These are phyloP conservation scores for Leptobrachium ailaonicum DNA, from an alignment of 2,113 vertebrate genomes.

Conservation along the genomic window DNA sequence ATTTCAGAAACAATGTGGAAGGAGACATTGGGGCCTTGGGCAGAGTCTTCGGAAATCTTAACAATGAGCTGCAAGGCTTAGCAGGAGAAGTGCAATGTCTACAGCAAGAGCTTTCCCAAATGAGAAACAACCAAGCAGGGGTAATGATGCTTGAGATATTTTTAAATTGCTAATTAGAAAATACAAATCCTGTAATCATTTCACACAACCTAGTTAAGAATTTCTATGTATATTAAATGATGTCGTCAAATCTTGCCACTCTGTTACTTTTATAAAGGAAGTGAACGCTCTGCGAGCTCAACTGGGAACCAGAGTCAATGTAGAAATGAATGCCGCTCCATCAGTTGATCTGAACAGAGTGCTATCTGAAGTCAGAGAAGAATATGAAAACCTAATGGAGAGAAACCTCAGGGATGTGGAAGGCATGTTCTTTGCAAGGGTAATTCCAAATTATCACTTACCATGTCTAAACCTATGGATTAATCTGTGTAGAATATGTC, in stretches of 20 bases:
- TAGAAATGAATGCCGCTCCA: conserved; percentile 61
- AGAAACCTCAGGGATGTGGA: conserved; percentile 61
- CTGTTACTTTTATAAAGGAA: conserved; percentile 16
- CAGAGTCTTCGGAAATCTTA: conserved; percentile 69
- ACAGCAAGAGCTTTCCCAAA: conserved; percentile 77
- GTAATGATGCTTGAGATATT: conserved; percentile 53
- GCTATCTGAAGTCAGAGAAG: conserved; percentile 61
- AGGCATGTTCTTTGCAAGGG: conserved; percentile 20
- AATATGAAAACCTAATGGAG: conserved; percentile 59
- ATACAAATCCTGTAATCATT: too few relatives aligned
- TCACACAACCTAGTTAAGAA: too few relatives aligned
- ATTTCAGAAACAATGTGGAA: conserved; percentile 71
- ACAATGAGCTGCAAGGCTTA: conserved; percentile 61
- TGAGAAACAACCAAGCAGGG: conserved; percentile 82
- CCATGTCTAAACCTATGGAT: too few relatives aligned
- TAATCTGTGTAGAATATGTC: too few relatives aligned
- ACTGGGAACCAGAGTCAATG: conserved; percentile 59
- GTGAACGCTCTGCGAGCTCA: conserved; percentile 57
- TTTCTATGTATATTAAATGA: too few relatives aligned
- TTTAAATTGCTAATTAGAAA: too few relatives aligned
- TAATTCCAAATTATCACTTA: not conserved
- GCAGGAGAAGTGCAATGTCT: conserved; percentile 81
- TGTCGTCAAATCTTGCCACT: too few relatives aligned
- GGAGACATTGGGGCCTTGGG: conserved; percentile 68
- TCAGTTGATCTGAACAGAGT: conserved; percentile 54